Evolutionary conservation across 2,797 vertebrate species (phyloP), one percentile per base, ranked within the genome.

Genomic region (Phylloscopus collybita): DNA sequence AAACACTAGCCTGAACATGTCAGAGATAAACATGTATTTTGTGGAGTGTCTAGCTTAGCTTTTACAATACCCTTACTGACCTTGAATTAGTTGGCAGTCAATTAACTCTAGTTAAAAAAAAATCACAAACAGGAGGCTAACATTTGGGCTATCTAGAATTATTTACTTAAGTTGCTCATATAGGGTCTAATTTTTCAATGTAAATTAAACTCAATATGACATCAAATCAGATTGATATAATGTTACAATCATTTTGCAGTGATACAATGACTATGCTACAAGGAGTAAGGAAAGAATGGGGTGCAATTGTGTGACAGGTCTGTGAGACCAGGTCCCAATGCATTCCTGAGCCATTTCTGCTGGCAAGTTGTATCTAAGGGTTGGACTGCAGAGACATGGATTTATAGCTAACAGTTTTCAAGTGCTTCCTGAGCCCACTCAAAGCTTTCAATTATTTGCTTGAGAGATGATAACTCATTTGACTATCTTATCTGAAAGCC

Each of bases 1-100:
- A 92, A 95, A 90, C 67, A 81, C 29, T 70, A 91, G 44, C 27
- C 66, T 90, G 73, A 84, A 72, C 44, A 50, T 66, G 66, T 81
- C 73, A 92, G 70, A 90, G 53, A 67, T 70, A 83, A 81, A 42
- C 19, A 81, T 7, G 4, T 69, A 80, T 71, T 92, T 92, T 71
- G n/a, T 80, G 54, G 61, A 88, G 30, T 36, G 44, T 71, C 76
- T 90, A 88, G 44, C 14, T 86, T 84, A 75, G 25, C 53, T 44
- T 88, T 88, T 84, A 70, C 60, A 70, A 57, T 84, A 75, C 56
- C 73, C 59, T 73, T 67, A 60, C 49, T 90, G 82, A 94, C 83
- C 32, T 65, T 78, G 59, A 90, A 60, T 93, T 86, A 88, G 66
- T 40, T 70, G 56, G 20, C 50, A 80, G 69, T 61, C 56, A 92